Conservation (phyloP, 2,113 vertebrate species). For the Hyaena hyaena region DNA sequence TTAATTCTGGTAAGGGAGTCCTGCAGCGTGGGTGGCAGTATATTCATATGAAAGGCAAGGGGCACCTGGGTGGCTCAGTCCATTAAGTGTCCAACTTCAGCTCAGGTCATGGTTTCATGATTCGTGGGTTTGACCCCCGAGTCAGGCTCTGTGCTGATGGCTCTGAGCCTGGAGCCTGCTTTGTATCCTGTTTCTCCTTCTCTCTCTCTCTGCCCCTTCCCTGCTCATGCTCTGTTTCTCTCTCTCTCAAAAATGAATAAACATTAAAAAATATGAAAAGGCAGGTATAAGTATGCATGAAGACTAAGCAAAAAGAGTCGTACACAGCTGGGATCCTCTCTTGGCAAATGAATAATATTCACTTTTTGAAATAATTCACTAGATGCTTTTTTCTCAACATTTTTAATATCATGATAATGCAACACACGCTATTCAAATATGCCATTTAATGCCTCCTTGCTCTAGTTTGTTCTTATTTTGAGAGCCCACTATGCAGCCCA, state of each 20-base stretch:
- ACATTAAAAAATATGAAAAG: neutral
- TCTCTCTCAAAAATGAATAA: too few species aligned
- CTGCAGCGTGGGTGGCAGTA: neutral
- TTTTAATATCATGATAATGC: neutral
- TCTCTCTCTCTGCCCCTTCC: too few species aligned
- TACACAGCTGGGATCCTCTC: neutral
- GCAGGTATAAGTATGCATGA: neutral
- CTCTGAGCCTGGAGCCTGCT: too few species aligned
- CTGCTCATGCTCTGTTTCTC: too few species aligned
- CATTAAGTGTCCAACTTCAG: too few species aligned
- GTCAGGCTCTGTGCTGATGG: too few species aligned
- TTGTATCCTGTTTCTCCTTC: too few species aligned
- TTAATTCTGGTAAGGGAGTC: too few species aligned
- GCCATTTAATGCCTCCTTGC: neutral
- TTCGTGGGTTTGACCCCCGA: too few species aligned
- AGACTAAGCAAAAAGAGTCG: neutral
- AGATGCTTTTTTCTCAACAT: neutral
- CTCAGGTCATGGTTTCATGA: too few species aligned
- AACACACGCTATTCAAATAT: neutral
- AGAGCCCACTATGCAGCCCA: neutral
- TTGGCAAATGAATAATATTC: neutral
- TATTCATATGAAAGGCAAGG: neutral
- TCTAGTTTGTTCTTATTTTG: neutral
- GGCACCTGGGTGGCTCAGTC: too few species aligned
- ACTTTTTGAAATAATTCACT: conserved; percentile 22